Evolutionary conservation across 2,888 invertebrate genomes (phyloP).

Genomic region (Disparrhopalites patrizii): DNA sequence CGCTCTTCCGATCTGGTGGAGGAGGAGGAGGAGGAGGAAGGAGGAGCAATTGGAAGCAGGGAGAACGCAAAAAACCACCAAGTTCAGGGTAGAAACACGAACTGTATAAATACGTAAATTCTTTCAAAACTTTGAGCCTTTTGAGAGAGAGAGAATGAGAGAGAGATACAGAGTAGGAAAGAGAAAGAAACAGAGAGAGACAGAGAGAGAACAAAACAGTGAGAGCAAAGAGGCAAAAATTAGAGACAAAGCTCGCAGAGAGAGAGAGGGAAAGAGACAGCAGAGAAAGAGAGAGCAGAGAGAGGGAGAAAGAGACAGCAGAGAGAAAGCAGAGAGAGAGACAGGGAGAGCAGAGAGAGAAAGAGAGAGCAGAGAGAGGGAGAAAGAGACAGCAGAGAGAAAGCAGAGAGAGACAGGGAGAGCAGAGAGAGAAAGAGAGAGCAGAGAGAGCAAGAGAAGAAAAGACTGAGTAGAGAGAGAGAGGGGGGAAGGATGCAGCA

Average conservation of each 20-base stretch:
- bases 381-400: too few relatives aligned
- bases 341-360: too few relatives aligned
- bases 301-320: neutral
- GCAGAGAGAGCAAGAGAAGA: too few relatives aligned
- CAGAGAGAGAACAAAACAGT: constrained; percentile 25
- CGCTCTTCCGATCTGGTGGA: neutral
- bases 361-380: too few relatives aligned
- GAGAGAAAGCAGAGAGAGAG: neutral
- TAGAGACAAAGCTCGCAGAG: neutral
- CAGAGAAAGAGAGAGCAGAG: neutral
- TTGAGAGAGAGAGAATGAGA: neutral
- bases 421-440: too few relatives aligned
- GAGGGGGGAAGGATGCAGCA: too few relatives aligned
- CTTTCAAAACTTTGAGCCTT: too few relatives aligned
- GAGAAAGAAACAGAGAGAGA: neutral
- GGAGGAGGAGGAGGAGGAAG: neutral
- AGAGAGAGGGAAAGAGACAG: neutral
- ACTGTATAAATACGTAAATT: too few relatives aligned
- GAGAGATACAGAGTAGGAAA: neutral
- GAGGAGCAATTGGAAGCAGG: too few relatives aligned
- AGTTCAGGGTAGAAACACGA: neutral
- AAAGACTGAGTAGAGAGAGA: too few relatives aligned
- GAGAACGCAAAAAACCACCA: too few relatives aligned
- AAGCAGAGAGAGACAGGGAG: too few relatives aligned
- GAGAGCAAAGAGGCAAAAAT: constrained; percentile 22